Conservation (phyloP, 2,888 invertebrate species). For the Thera britannica region DNA sequence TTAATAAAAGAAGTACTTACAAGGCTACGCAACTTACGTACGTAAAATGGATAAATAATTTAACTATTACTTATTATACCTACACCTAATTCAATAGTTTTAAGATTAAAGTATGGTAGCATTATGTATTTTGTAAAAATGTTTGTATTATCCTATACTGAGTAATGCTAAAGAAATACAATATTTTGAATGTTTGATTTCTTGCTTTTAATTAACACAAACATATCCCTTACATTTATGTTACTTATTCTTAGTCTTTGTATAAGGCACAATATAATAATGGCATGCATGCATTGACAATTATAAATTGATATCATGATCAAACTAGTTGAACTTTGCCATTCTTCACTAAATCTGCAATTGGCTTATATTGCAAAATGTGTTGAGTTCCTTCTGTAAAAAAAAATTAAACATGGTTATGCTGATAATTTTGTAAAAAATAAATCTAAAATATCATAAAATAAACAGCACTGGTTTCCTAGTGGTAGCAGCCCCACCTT, state of each 20-base stretch:
- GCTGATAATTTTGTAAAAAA: no score
- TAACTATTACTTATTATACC: neutral
- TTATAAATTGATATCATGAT: neutral
- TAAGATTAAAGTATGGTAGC: no score
- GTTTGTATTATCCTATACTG: conserved; percentile 1
- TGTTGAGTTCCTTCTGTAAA: conserved; percentile 89
- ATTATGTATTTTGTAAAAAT: conserved; percentile 2
- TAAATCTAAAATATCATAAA: no score
- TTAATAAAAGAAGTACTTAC: neutral
- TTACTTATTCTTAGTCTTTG: no score
- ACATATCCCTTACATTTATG: no score
- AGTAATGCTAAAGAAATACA: conserved; percentile 13
- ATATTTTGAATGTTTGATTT: conserved; percentile 22
- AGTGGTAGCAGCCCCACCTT: no score
- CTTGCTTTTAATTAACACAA: conserved; percentile 15
- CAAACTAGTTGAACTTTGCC: conserved; percentile 88
- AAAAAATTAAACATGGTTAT: conserved; percentile 20
- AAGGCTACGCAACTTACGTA: neutral
- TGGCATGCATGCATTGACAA: neutral
- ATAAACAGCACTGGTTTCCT: no score
- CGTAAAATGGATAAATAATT: neutral
- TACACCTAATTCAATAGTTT: neutral
- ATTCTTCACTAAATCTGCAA: conserved; percentile 89
- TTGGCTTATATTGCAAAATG: conserved; percentile 90
- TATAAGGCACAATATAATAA: neutral